Evolutionary conservation across 2,113 vertebrate genomes (phyloP).

Genomic region (Nothoprocta perdicaria): DNA sequence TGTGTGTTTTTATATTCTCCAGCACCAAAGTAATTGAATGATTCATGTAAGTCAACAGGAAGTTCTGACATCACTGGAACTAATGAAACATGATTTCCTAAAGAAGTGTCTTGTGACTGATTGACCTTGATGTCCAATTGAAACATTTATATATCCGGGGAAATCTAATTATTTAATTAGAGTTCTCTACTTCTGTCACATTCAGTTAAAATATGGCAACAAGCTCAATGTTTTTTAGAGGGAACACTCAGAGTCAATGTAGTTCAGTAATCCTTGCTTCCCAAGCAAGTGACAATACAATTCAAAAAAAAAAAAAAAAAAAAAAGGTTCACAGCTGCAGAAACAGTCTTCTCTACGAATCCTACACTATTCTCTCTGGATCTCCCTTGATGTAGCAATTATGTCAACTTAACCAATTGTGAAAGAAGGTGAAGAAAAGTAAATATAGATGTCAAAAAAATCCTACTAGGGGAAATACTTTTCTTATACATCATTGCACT

Average conservation of each 20-base stretch:
- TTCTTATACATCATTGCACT: neutral
- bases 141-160: constrained; percentile 16
- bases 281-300: neutral
- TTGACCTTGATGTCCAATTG: constrained; percentile 21
- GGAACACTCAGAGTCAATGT: neutral
- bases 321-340: neutral
- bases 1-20: neutral
- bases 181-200: neutral
- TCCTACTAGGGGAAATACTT: neutral
- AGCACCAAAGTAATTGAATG: neutral
- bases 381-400: neutral
- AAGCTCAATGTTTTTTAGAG: neutral
- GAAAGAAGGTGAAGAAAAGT: neutral
- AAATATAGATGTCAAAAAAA: neutral
- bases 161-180: constrained; percentile 56
- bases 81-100: constrained; percentile 26
- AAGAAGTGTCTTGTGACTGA: neutral
- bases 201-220: neutral
- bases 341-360: neutral
- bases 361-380: neutral
- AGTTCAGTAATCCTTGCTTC: neutral
- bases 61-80: constrained; percentile 14
- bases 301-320: neutral
- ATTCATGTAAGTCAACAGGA: constrained; percentile 1
- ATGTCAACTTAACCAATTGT: neutral